Base-by-base conservation (phyloP, 1,140 invertebrate genomes). In the Drosophila funebris region DNA sequence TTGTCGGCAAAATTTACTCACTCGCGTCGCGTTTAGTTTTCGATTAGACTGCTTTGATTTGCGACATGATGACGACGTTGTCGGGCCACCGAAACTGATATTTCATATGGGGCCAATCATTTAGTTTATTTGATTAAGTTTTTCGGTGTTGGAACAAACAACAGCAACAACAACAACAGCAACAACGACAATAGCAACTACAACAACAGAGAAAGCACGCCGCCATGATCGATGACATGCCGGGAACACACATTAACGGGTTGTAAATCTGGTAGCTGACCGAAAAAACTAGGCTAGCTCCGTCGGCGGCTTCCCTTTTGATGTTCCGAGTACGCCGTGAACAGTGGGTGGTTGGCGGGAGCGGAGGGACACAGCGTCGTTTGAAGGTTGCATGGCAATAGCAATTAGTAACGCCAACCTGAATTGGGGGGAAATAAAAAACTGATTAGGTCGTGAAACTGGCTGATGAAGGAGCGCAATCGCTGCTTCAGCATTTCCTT, bases 81-180 rank as follows among this genome's bases (percentile, higher is more conserved):
- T 63, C 73, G 58, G n/a, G 57, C 56, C 52, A 53, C 56, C 64
- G 54, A 54, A 73, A 80, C 75, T 88, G 70, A 88, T 88, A 88
- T 76, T 88, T 72, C 79, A 78, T 70, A 64, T 71, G 70, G 37
- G 11, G 8, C 63, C 63, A 82, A 63, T 82, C 68, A 76, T 68
- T 83, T 88, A 88, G 83, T 88, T 87, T 87, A 76, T 87, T 87
- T 87, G 83, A 78, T 88, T 88, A 87, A 88, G 83, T 83, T 85
- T 70, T 74, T 66, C 52, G 81, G 73, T 36, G 54, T 29, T 71
- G 61, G 14, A 6, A 18, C 60, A 29, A 71, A 63, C 46, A 71
- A 53, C 31, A 24, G 24, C 37, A 57, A 29, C 37, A 37, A 29
- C 24, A 61, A 69, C 63, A 46, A 41, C 66, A 56, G 68, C 50